Conservation (phyloP, 92 coral and sea anemone genomes). For the Bergia sp. region DNA sequence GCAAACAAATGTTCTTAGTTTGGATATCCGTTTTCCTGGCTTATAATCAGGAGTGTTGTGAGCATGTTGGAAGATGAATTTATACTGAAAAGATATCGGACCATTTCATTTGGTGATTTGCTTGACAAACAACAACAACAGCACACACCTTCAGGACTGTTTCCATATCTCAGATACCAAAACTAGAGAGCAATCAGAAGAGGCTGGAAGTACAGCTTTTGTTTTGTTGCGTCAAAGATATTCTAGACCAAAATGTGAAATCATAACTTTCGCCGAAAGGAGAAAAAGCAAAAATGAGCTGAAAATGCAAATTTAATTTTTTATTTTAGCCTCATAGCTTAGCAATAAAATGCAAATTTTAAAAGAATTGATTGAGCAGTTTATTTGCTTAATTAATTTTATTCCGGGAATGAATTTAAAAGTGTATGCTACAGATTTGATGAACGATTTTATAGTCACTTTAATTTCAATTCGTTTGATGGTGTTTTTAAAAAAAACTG, state of each 20-base stretch:
- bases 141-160: not conserved
- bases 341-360: not conserved
- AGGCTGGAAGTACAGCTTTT: not conserved
- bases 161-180: not conserved
- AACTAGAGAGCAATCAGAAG: not conserved
- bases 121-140: not conserved
- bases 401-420: not conserved
- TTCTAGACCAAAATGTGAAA: not conserved
- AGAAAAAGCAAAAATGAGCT: not conserved
- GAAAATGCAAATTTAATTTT: not conserved
- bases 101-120: not conserved
- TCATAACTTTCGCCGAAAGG: not conserved
- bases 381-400: not conserved
- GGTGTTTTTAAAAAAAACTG: not conserved
- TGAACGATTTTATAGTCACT: not conserved
- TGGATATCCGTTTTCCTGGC: constrained; percentile 1
- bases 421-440: not conserved
- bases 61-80: not conserved
- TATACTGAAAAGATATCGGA: no score
- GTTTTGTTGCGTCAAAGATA: not conserved
- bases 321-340: not conserved
- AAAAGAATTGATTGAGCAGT: not conserved
- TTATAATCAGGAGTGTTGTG: not conserved
- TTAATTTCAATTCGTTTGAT: not conserved
- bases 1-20: not conserved